These are phyloP conservation scores for Cyanoramphus novaezelandiae DNA, from an alignment of 2,113 vertebrate genomes.

Conservation along the genomic window DNA sequence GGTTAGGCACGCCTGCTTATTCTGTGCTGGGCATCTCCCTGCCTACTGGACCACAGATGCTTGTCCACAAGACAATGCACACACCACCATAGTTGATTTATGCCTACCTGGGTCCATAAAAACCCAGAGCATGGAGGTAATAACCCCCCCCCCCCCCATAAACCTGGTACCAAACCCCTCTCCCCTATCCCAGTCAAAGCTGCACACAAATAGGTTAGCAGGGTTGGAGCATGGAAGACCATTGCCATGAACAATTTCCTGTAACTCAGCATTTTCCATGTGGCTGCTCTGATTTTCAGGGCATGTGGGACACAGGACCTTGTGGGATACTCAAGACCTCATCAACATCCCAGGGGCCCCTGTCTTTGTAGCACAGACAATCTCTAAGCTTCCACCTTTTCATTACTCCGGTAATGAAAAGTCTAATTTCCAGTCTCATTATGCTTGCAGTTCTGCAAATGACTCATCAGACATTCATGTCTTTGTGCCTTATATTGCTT, in stretches of 20 bases:
- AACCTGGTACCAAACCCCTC: not conserved
- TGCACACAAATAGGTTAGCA: not conserved
- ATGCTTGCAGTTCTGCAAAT: slow-evolving; percentile 7
- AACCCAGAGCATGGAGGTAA: not conserved
- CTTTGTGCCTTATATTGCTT: not conserved
- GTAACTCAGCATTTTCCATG: not conserved
- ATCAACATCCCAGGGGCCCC: not conserved
- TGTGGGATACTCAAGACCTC: not conserved
- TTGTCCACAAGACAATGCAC: not conserved
- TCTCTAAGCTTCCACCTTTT: not conserved
- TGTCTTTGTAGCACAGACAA: not conserved
- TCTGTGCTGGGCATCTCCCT: not conserved
- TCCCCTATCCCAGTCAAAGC: not conserved
- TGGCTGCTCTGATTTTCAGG: not conserved
- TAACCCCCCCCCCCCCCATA: not conserved
- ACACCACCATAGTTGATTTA: not conserved
- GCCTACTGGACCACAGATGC: not conserved
- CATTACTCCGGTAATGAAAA: not conserved
- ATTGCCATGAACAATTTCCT: not conserved
- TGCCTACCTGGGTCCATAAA: not conserved
- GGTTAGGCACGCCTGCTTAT: not conserved
- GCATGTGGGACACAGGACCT: not conserved
- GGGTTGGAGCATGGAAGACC: rapidly evolving
- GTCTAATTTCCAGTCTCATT: not conserved
- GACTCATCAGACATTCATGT: slow-evolving; percentile 28